Evolutionary conservation across 2,888 invertebrate species (phyloP).

Genomic region (Hydrotaea diabolus): DNA sequence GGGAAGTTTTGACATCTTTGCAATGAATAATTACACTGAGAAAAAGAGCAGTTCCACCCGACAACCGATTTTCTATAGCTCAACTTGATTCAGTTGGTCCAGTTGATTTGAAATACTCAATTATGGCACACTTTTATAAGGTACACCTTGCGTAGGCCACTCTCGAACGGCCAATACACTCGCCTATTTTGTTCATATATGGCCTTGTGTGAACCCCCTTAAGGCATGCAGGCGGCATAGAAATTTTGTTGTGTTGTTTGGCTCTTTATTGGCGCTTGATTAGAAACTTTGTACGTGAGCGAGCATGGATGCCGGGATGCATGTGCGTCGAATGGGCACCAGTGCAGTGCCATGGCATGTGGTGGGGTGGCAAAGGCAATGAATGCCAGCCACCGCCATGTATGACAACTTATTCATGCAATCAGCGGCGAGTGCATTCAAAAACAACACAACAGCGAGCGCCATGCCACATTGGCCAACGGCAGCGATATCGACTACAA

Average conservation of each 20-base stretch:
- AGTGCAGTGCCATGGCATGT: neutral
- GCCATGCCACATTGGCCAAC: constrained; percentile 1
- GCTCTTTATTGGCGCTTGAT: constrained; percentile 27
- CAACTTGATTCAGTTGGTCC: too few species aligned
- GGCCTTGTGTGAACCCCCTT: neutral
- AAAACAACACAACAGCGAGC: neutral
- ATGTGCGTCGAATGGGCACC: constrained; percentile 1
- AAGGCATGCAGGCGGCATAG: neutral
- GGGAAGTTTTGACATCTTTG: too few species aligned
- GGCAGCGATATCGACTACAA: neutral
- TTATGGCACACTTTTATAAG: too few species aligned
- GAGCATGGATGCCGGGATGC: neutral
- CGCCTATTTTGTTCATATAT: too few species aligned
- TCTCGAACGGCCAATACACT: too few species aligned
- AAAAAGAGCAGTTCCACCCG: too few species aligned
- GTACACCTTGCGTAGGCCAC: too few species aligned
- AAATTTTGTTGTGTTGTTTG: neutral
- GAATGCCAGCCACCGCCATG: constrained; percentile 32
- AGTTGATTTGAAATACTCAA: too few species aligned
- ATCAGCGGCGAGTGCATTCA: constrained; percentile 29
- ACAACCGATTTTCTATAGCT: too few species aligned
- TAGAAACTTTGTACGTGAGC: constrained; percentile 17
- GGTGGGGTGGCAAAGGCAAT: neutral
- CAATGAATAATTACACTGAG: too few species aligned
- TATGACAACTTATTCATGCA: constrained; percentile 64